Evolutionary conservation across 1,140 invertebrate species (phyloP).

Genomic region (Phocides pigmalion): DNA sequence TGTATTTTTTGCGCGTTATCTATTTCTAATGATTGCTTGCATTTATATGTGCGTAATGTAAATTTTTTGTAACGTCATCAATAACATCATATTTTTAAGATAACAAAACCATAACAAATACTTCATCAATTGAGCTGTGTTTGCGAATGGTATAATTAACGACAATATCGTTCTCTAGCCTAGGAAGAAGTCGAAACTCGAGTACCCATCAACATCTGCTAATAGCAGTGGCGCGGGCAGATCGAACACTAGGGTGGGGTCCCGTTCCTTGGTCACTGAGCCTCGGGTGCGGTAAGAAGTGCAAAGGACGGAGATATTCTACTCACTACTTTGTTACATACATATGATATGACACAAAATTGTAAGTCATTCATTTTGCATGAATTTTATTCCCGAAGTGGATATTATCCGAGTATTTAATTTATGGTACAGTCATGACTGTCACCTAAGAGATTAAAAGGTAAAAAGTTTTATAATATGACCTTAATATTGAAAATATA

Average conservation of each 20-base stretch:
- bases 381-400: background rate
- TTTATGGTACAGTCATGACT: background rate
- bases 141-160: slow-evolving; percentile 16
- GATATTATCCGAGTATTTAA: background rate
- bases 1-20: background rate
- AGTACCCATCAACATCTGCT: slow-evolving; percentile 51
- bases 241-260: slow-evolving; percentile 21
- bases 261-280: slow-evolving; percentile 7
- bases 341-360: background rate
- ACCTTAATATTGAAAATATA: background rate
- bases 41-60: background rate
- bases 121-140: background rate
- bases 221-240: slow-evolving; percentile 49
- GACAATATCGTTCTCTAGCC: slow-evolving; percentile 54
- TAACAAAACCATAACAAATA: background rate
- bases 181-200: slow-evolving; percentile 73
- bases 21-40: background rate
- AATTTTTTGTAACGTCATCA: background rate
- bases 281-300: slow-evolving; percentile 30
- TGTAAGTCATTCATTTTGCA: slow-evolving; percentile 18
- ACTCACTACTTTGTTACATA: slow-evolving; percentile 1
- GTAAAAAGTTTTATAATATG: background rate
- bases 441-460: background rate
- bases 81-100: background rate
- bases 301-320: slow-evolving; percentile 20